Evolutionary conservation across 2,888 invertebrate genomes (phyloP).

Genomic region (Chrysopilus asiliformis): DNA sequence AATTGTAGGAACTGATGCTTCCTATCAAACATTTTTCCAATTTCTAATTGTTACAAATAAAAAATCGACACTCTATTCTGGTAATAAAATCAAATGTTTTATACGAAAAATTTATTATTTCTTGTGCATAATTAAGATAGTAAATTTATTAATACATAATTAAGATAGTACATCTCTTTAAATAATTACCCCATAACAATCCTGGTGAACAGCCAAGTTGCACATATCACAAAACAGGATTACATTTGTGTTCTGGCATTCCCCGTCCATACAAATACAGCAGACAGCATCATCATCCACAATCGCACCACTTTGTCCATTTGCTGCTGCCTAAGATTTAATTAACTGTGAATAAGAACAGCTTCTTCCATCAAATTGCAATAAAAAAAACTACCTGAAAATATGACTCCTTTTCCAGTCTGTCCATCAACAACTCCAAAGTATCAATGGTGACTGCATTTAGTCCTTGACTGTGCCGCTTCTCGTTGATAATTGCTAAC

Average conservation of each 20-base stretch:
- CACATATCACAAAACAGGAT: slow-evolving; percentile 99
- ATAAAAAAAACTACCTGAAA: slow-evolving; percentile 50
- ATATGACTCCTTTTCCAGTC: slow-evolving; percentile 94
- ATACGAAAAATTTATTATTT: too few species aligned
- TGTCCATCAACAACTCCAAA: slow-evolving; percentile 92
- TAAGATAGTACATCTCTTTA: too few species aligned
- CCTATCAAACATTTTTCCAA: too few species aligned
- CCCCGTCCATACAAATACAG: slow-evolving; percentile 97
- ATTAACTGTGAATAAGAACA: slow-evolving; percentile 10
- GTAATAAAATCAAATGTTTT: too few species aligned
- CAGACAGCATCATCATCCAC: slow-evolving; percentile 98
- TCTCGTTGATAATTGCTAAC: slow-evolving; percentile 79
- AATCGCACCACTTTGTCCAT: slow-evolving; percentile 57
- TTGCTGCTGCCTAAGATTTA: slow-evolving; percentile 45
- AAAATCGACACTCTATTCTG: too few species aligned
- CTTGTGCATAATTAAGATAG: too few species aligned
- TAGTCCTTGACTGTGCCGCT: slow-evolving; percentile 55
- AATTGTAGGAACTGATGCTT: too few species aligned
- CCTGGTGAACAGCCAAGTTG: slow-evolving; percentile 97
- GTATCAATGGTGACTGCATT: slow-evolving; percentile 74
- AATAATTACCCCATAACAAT: slow-evolving; percentile 97
- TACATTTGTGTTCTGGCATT: slow-evolving; percentile 96
- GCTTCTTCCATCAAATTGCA: neutral
- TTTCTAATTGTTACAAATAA: too few species aligned
- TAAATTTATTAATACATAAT: too few species aligned